These are phyloP conservation scores for Cryptosula pallasiana DNA, from an alignment of 2,888 invertebrate species.

Conservation along the genomic window DNA sequence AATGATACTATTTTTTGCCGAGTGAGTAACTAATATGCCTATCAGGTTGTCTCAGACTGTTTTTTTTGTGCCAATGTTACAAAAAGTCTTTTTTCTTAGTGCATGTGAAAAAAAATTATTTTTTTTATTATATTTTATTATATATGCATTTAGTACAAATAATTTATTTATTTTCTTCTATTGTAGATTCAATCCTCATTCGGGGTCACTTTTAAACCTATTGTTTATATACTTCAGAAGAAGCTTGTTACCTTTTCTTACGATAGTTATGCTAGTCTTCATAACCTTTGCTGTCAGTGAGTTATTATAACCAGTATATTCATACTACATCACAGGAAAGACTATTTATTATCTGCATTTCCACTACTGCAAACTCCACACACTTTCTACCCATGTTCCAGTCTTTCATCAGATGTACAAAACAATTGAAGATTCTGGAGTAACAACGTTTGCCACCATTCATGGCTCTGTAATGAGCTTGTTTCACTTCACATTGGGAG, in stretches of 20 bases:
- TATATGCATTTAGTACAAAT: no score
- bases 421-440: conserved; percentile 64
- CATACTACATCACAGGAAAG: no score
- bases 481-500: conserved; percentile 94
- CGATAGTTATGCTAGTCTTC: background rate
- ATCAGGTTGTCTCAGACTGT: no score
- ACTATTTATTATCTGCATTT: no score
- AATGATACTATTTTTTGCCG: conserved; percentile 95
- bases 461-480: conserved; percentile 94
- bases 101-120: no score
- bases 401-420: conserved; percentile 77
- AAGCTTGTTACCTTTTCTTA: background rate
- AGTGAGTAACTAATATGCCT: conserved; percentile 71
- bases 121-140: no score
- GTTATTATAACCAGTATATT: no score
- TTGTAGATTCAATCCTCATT: background rate
- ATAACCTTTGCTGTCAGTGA: background rate
- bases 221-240: background rate
- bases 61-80: no score
- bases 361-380: no score
- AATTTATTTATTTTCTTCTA: no score
- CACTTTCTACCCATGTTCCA: conserved; percentile 42
- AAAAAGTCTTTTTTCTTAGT: no score
- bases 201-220: background rate
- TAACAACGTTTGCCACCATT: conserved; percentile 74